Base-by-base conservation (phyloP, 1,140 invertebrate species). In the Pissodes strobi region DNA sequence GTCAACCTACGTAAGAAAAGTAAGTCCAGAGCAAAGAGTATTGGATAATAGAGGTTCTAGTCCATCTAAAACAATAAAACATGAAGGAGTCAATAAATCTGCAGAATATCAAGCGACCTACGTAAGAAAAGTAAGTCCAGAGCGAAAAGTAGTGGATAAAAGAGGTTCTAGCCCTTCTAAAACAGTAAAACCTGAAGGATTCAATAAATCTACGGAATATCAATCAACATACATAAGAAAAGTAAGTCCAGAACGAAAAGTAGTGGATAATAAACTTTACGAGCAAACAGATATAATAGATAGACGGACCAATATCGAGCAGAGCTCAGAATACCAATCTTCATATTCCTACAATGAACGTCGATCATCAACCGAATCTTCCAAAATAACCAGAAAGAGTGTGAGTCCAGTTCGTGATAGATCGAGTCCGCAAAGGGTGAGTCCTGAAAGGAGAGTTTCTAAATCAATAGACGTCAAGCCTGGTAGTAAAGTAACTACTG, bases 291-390 rank as follows among this genome's bases (percentile, higher is more conserved):
- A 59, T 49, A 37, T 34, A 22, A 34, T 39, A 1, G 46, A 61
- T 15, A 27, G 48, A 21, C 57, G 51, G 25, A 52, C 38, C 30
- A 41, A 60, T 39, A 52, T 34, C 2, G 25, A 67, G 30, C 30
- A 60, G 41, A 62, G 38, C 5, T 58, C 65, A 6, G 69, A 69
- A 55, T 71, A 72, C 27, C 39, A 66, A 41, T 62, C 59, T 9
- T 68, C 66, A 5, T 66, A 72, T 46, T 37, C 63, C 9, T 59
- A 61, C 23, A 64, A 53, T 37, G 70, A 73, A 67, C 34, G 63
- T n/a, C 63, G 52, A 41, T 61, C 53, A 27, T 71, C 71, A 17
- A 62, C 57, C 2, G 69, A 70, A 62, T 41, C 6, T 13, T 60
- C 22, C 30, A 56, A 57, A 41, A 27, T 56, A 9, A 39, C 37